phyloP scores from a whole-genome alignment of 2,888 invertebrate genomes.

The Eledone cirrhosa region DNA sequence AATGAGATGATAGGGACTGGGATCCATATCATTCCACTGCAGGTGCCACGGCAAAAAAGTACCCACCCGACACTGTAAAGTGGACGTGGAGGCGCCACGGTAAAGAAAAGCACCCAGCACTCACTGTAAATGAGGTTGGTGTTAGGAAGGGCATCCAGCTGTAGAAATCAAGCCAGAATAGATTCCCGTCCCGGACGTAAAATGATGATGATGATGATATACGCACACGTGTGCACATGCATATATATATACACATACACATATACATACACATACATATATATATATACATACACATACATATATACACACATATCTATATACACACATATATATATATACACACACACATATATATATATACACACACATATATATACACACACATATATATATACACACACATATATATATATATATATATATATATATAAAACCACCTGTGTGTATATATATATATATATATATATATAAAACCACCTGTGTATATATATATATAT shows the following conservation, averaged over 20 bases:
- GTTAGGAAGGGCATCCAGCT: no score
- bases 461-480: background rate
- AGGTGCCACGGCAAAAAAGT: no score
- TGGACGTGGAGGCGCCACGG: no score
- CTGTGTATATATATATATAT: constrained; percentile 25
- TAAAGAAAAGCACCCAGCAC: no score
- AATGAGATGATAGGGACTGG: no score
- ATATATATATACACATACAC: background rate
- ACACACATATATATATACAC: background rate
- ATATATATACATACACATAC: background rate
- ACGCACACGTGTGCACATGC: background rate
- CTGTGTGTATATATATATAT: background rate
- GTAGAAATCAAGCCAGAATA: no score
- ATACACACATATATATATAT: constrained; percentile 10
- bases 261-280: background rate
- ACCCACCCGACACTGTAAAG: no score
- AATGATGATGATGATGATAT: no score
- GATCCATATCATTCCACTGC: no score
- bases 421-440: background rate
- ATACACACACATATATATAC: constrained; percentile 14
- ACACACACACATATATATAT: background rate
- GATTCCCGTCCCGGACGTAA: no score
- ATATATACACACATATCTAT: background rate
- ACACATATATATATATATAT: background rate
- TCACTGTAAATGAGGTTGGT: no score